phyloP scores from a whole-genome alignment of 2,797 vertebrate species.

The Synaphobranchus kaupii region DNA sequence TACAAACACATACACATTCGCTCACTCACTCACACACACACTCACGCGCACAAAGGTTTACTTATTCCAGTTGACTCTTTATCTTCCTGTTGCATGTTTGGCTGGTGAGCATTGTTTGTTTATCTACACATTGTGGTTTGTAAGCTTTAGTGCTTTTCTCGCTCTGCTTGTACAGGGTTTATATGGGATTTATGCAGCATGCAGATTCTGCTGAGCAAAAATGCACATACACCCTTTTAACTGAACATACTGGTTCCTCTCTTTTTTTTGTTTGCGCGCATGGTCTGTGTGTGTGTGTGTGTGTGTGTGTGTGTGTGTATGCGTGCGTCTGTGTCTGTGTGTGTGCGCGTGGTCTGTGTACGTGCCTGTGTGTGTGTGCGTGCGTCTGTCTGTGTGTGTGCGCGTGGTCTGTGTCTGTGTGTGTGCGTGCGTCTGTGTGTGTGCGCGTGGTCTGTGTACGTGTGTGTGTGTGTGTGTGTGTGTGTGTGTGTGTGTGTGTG shows the following conservation, averaged over 20 bases:
- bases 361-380: too few species aligned
- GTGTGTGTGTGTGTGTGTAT: too few species aligned
- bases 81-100: slow-evolving; percentile 8
- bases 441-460: not conserved
- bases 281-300: not conserved
- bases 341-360: too few species aligned
- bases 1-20: slow-evolving; percentile 27
- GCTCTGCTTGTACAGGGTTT: not conserved
- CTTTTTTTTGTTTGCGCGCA: not conserved
- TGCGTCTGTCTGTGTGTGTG: too few species aligned
- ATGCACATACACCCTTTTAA: not conserved
- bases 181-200: not conserved
- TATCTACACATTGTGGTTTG: not conserved
- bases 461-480: not conserved
- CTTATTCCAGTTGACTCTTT: not conserved
- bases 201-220: not conserved
- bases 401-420: rapidly evolving
- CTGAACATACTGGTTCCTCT: not conserved
- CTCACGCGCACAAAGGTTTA: too few species aligned
- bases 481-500: not conserved
- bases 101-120: not conserved
- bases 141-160: slow-evolving; percentile 33
- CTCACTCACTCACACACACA: not conserved
- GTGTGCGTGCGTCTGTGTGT: not conserved
- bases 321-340: not conserved